A percentile compares a stretch with the other conserved stretches of the same genome.
These are phyloP conservation scores for Gadus macrocephalus DNA, from an alignment of 2,113 vertebrate species.

Conservation along the genomic window DNA sequence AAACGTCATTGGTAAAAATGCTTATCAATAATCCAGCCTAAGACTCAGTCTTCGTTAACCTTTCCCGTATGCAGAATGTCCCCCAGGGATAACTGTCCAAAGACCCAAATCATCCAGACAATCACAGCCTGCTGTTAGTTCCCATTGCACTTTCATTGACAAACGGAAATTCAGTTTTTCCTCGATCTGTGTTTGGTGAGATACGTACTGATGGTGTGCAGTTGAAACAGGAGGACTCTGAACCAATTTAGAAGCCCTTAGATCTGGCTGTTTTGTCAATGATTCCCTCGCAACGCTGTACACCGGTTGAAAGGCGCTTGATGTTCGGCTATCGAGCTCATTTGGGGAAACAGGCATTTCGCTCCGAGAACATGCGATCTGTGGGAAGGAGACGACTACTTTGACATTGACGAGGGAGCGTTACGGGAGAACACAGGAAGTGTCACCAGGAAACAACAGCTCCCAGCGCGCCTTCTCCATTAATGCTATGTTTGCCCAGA, in stretches of 20 bases:
- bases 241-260: background rate
- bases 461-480: background rate
- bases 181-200: background rate
- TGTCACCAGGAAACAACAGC: background rate
- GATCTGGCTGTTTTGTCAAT: background rate
- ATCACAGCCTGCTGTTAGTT: background rate
- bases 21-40: conserved; percentile 18
- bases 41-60: conserved; percentile 26
- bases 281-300: too few relatives aligned
- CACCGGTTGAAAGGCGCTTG: background rate
- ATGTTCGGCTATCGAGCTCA: background rate
- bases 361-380: background rate
- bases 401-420: background rate
- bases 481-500: conserved; percentile 13
- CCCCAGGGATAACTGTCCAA: background rate
- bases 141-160: background rate
- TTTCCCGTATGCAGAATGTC: background rate
- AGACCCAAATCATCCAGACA: too few relatives aligned
- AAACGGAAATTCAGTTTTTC: background rate
- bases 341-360: conserved; percentile 4
- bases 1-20: conserved; percentile 17
- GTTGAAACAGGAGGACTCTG: background rate
- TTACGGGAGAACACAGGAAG: background rate
- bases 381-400: background rate
- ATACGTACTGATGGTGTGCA: background rate